These are phyloP conservation scores for Cottoperca gobio DNA, from an alignment of 2,797 vertebrate genomes.

Conservation along the genomic window DNA sequence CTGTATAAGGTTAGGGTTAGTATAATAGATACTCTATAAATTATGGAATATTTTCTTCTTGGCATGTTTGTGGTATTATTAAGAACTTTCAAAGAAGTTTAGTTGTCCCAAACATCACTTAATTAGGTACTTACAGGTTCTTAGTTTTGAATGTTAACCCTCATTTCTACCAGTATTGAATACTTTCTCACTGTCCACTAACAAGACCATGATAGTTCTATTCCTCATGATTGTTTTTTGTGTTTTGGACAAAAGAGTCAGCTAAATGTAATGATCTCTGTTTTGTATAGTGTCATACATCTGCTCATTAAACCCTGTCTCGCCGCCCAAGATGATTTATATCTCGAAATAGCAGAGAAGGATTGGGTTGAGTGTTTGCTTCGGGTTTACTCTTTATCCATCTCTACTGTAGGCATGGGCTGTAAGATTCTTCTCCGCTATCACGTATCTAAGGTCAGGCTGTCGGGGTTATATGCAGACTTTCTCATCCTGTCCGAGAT, in stretches of 20 bases:
- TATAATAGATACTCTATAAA: neutral
- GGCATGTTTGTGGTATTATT: neutral
- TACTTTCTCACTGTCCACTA: neutral
- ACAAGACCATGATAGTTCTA: too few relatives aligned
- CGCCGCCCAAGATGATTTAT: too few relatives aligned
- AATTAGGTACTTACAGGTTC: neutral
- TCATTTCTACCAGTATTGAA: neutral
- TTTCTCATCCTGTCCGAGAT: conserved; percentile 9
- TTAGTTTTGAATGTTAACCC: neutral
- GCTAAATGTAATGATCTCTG: too few relatives aligned
- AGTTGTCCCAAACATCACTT: neutral
- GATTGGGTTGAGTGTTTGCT: conserved; percentile 7
- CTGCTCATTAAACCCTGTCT: conserved; percentile 22
- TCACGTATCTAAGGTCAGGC: conserved; percentile 33
- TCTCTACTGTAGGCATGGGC: neutral
- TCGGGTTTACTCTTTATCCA: conserved; percentile 25
- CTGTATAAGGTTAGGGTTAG: too few relatives aligned
- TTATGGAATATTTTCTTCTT: neutral
- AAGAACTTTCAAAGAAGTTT: neutral
- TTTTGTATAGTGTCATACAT: neutral
- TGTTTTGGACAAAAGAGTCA: too few relatives aligned
- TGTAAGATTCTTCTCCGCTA: conserved; percentile 6
- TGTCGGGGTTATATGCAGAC: conserved; percentile 17
- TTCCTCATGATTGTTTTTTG: too few relatives aligned
- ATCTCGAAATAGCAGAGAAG: conserved; percentile 20